Base-by-base conservation (phyloP, 1,140 invertebrate species). In the Carcinoscorpius rotundicauda region DNA sequence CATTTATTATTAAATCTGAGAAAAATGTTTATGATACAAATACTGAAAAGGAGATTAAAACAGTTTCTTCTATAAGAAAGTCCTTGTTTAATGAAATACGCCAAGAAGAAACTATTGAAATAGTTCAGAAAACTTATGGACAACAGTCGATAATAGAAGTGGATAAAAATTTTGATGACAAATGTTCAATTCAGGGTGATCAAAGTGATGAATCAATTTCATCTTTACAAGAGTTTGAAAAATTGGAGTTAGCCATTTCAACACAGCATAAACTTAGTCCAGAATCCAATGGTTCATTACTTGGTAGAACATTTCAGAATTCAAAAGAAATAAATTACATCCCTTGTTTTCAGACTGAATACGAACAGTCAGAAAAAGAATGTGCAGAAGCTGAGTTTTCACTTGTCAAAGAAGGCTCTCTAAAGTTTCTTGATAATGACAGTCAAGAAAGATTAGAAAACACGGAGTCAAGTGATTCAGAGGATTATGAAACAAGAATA, bases 341-440 rank as follows among this genome's bases (percentile, higher is more conserved):
- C 49, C 96, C 93, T 0, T n/a, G 60, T 11, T 69, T 92, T 6
- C 79, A 96, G 66, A 91, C 94, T 77, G 93, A 97, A 76, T 97
- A 96, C 80, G 93, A 96, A 79, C 85, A 87, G 63, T 76, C 96
- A 4, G 93, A 97, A 78, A 84, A 83, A 71, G 85, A 89, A 1
- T 91, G 92, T 73, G 82, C 86, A 58, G 87, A 91, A 74, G 87
- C 85, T 1, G 86, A 89, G 66, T 80, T 9, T 6, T 29, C 29
- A 29, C 29, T 48, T 50, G 56, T 49, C n/a, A 65, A 60, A 63
- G 90, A 87, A 0, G 86, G 76, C 64, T 90, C 93, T 69, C 86
- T 87, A 61, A 74, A 93, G 56, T 77, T 95, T 4, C 83, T 84
- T 49, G 85, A 87, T 4, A 82, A 83, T 71, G 84, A 84, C 74